Conservation (phyloP, 2,113 vertebrate genomes). For the Pandion haliaetus region DNA sequence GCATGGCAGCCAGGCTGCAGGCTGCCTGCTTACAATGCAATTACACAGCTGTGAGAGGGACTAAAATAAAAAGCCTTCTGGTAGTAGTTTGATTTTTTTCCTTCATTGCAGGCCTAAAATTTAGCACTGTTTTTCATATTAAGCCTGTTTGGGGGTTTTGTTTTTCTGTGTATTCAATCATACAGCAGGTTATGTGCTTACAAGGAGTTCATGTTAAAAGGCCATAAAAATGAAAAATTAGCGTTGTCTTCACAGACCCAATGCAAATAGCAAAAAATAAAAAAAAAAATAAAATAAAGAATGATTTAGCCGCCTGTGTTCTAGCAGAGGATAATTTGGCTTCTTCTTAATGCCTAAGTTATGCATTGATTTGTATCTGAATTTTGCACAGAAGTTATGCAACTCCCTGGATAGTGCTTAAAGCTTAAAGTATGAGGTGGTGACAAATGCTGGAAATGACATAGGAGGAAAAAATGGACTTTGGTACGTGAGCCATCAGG, state of each 20-base stretch:
- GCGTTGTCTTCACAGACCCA: background rate
- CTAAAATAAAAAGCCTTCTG: background rate
- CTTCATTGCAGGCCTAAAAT: background rate
- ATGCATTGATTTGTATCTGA: constrained; percentile 44
- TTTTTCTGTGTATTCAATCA: constrained; percentile 42
- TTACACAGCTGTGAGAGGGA: background rate
- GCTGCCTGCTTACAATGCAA: background rate
- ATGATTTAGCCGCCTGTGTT: constrained; percentile 2
- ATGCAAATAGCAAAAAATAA: background rate
- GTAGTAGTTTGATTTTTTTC: background rate
- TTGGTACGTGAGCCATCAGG: constrained; percentile 32
- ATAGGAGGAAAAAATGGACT: constrained; percentile 49
- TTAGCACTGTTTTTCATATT: constrained; percentile 40
- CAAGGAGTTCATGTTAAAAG: constrained; percentile 18
- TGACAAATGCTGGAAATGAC: constrained; percentile 65
- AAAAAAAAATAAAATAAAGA: background rate
- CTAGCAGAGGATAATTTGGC: constrained; percentile 24
- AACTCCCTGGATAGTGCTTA: constrained; percentile 52
- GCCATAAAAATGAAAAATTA: constrained; percentile 60
- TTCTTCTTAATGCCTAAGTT: background rate
- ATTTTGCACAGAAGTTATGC: constrained; percentile 65
- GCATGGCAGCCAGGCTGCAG: background rate
- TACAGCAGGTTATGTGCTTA: constrained; percentile 6
- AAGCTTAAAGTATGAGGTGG: constrained; percentile 57
- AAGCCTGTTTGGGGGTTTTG: background rate